Evolutionary conservation across 1,140 invertebrate species (phyloP).

Genomic region (Scaptodrosophila lebanonensis): DNA sequence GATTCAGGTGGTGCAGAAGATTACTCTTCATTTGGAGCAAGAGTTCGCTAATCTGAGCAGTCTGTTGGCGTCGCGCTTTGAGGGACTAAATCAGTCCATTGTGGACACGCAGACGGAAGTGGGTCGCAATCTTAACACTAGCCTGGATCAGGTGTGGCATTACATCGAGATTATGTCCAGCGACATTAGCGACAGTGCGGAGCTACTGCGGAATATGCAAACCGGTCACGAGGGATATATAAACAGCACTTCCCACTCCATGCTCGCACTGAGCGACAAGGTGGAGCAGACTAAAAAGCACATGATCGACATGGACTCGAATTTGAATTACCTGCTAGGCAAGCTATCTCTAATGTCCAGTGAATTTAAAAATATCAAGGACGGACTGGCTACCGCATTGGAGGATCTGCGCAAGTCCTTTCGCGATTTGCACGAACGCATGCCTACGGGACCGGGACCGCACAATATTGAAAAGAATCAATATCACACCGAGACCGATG

Average conservation of each 20-base stretch:
- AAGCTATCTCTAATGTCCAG: slow-evolving; percentile 88
- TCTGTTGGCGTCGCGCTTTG: slow-evolving; percentile 83
- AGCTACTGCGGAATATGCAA: slow-evolving; percentile 85
- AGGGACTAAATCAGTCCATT: slow-evolving; percentile 83
- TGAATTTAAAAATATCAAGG: slow-evolving; percentile 91
- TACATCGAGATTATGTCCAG: slow-evolving; percentile 93
- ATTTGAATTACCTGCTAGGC: slow-evolving; percentile 90
- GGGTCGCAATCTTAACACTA: slow-evolving; percentile 87
- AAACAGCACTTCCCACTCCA: slow-evolving; percentile 87
- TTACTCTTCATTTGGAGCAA: slow-evolving; percentile 83
- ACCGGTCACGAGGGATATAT: slow-evolving; percentile 88
- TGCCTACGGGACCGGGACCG: slow-evolving; percentile 55
- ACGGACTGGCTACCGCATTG: slow-evolving; percentile 83
- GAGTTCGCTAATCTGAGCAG: slow-evolving; percentile 83
- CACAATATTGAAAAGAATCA: slow-evolving; percentile 53
- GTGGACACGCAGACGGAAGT: slow-evolving; percentile 86
- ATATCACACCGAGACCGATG: slow-evolving; percentile 58
- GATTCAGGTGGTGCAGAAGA: slow-evolving; percentile 89
- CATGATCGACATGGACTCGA: slow-evolving; percentile 89
- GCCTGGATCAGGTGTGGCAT: slow-evolving; percentile 91
- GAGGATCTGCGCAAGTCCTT: slow-evolving; percentile 85
- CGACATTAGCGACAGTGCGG: slow-evolving; percentile 86
- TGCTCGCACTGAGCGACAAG: slow-evolving; percentile 89
- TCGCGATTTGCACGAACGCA: slow-evolving; percentile 81
- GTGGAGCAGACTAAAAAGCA: slow-evolving; percentile 87